These are phyloP conservation scores for Pogona vitticeps DNA, from an alignment of 2,113 vertebrate species.

Conservation along the genomic window DNA sequence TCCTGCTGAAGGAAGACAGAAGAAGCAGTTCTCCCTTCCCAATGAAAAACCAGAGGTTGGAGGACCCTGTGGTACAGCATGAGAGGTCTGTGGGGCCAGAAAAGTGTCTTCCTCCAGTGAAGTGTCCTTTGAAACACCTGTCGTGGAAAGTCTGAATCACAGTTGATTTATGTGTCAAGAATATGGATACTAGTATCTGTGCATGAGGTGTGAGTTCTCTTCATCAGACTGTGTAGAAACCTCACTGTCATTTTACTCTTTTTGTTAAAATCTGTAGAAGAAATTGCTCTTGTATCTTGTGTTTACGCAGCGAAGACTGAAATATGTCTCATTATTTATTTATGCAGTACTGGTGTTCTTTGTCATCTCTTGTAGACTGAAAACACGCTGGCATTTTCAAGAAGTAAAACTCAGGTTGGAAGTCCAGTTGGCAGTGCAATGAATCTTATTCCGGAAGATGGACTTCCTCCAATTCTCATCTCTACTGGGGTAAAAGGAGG, in stretches of 20 bases:
- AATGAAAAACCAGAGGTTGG: neutral
- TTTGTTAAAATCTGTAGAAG: neutral
- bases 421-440: constrained; percentile 95
- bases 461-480: constrained; percentile 98
- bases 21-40: neutral
- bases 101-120: neutral
- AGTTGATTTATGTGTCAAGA: neutral
- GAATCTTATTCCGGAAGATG: constrained; percentile 97
- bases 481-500: constrained; percentile 99
- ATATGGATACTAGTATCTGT: neutral
- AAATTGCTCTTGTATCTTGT: neutral
- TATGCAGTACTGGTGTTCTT: constrained; percentile 43
- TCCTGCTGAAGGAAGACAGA: neutral
- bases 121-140: neutral
- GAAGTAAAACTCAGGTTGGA: constrained; percentile 85
- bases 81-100: neutral
- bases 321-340: neutral
- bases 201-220: neutral
- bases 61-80: neutral
- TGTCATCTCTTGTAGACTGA: constrained; percentile 76
- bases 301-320: neutral
- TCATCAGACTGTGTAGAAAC: neutral
- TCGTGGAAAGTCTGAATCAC: neutral
- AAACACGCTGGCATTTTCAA: constrained; percentile 77
- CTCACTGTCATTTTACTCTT: neutral